Base-by-base conservation (phyloP, 2,888 invertebrate genomes). In the Hyppa rectilinea region DNA sequence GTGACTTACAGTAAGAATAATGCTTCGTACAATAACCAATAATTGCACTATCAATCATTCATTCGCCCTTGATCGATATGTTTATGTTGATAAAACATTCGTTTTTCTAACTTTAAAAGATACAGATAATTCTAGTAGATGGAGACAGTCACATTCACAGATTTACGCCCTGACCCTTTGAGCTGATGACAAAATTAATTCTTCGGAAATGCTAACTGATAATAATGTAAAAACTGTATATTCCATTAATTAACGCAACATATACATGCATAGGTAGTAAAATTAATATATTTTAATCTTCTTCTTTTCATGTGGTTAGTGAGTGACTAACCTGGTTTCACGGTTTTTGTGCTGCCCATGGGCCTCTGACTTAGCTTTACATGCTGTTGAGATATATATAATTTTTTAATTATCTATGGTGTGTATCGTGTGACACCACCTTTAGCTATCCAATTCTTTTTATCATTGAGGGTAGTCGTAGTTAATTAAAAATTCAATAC, bases 31-130 rank as follows among this genome's bases (percentile, higher is more conserved):
- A 75, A 53, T 55, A 69, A 71, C 23, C 38, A 66, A 66, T 75
- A 74, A 65, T 64, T 76, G 47, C 26, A n/a, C 79, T 59, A 82
- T 81, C 68, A 71, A 82, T 82, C 78, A 80, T 52, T 58, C 29
- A 50, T 58, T 70, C 36, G 69, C 70, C 82, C 70, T 82, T 49
- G 56, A 79, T 70, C 40, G 10, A 50, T 31, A 36, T 64, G 40
- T 43, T 31, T 31, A 36, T 64, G 40, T 43, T 31, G 58, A 62
- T 53, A 62, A 23, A 58, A 50, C 6, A 40, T 20, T 5, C 4
- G 45, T 14, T 34, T 74, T 68, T 43, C 43, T 12, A 60, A 56
- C n/a, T n/a, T n/a, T n/a, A n/a, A n/a, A n/a, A n/a, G 23, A 10
- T 43, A 59, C 20, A n/a, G 9, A 7, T 34, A 26, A 38, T 38